A percentile compares a stretch with the other conserved stretches of the same genome.
These are phyloP conservation scores for Chelmon rostratus DNA, from an alignment of 2,797 vertebrate genomes.

Conservation along the genomic window DNA sequence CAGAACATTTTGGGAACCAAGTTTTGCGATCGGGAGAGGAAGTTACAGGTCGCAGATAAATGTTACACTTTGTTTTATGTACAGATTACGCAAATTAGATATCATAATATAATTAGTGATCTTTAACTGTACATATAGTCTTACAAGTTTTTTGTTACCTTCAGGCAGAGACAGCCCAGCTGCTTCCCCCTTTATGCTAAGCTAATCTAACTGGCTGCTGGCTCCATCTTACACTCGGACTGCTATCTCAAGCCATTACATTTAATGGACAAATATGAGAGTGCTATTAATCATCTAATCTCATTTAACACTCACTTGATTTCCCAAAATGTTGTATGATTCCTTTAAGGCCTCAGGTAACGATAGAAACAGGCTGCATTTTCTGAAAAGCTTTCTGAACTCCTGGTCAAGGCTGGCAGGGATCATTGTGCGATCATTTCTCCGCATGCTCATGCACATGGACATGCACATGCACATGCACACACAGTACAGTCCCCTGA, in stretches of 20 bases:
- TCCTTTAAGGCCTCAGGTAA: no score
- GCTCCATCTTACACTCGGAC: no score
- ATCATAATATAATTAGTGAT: neutral
- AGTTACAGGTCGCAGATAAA: neutral
- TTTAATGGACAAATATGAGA: neutral
- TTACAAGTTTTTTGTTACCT: neutral
- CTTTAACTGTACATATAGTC: neutral
- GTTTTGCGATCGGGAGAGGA: no score
- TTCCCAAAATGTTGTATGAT: slow-evolving; percentile 3
- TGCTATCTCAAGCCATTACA: no score
- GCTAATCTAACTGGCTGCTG: no score
- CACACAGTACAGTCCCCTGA: neutral
- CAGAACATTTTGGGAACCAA: no score
- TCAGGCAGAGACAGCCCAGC: no score
- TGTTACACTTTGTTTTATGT: neutral
- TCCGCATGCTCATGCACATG: neutral
- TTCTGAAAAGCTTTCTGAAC: no score
- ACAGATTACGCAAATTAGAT: neutral
- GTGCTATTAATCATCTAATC: neutral
- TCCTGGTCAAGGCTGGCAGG: neutral
- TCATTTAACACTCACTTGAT: neutral
- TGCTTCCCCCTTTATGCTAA: no score
- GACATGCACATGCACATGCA: neutral
- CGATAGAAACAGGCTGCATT: no score
- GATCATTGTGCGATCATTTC: slow-evolving; percentile 6